phyloP scores from a whole-genome alignment of 2,113 vertebrate genomes.

The Struthidea cinerea region DNA sequence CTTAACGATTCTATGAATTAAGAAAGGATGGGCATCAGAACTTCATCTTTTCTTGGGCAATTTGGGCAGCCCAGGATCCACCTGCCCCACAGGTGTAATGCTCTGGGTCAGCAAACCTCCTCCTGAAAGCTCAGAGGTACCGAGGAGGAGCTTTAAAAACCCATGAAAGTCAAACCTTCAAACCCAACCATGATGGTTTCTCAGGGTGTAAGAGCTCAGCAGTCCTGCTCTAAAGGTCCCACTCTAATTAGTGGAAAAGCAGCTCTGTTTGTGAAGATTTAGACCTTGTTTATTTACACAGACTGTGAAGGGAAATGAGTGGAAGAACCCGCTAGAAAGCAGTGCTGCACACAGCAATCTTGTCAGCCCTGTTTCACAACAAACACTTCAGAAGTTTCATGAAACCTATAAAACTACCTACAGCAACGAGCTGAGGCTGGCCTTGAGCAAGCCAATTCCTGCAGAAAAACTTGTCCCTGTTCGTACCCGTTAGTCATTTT shows the following conservation, averaged over 20 bases:
- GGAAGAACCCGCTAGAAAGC: background rate
- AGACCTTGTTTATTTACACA: background rate
- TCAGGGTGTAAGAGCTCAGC: background rate
- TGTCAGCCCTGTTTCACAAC: background rate
- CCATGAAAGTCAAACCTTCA: background rate
- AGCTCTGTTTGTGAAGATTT: background rate
- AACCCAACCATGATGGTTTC: accelerated
- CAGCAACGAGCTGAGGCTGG: background rate
- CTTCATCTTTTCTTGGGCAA: accelerated
- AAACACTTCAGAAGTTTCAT: background rate
- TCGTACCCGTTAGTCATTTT: background rate
- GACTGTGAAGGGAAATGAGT: background rate
- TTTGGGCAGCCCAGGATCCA: background rate
- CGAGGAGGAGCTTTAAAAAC: background rate
- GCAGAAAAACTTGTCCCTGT: background rate
- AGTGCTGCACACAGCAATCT: accelerated
- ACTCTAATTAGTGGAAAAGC: background rate
- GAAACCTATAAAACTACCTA: background rate
- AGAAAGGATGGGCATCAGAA: background rate
- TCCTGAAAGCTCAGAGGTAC: background rate
- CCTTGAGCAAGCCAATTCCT: background rate
- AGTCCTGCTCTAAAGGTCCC: background rate
- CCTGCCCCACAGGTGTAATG: accelerated
- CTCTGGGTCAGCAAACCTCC: background rate
- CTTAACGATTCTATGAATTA: accelerated